phyloP scores from a whole-genome alignment of 2,888 invertebrate species.

The Clistopyga incitator region DNA sequence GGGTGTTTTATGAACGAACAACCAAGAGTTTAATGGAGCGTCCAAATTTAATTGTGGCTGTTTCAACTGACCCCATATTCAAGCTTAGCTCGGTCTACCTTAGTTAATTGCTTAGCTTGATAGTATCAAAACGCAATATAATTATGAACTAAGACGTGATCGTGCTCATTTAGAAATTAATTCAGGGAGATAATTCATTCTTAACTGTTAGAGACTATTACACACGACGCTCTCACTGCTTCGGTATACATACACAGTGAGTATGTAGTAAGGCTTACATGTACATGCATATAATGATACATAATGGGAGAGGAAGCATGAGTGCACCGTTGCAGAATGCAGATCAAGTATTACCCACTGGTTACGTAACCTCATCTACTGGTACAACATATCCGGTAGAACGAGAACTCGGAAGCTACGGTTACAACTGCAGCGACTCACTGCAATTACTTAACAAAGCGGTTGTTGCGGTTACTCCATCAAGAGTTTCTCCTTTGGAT shows the following conservation, averaged over 20 bases:
- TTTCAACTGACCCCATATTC: neutral
- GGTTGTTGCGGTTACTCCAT: constrained; percentile 47
- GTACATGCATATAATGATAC: no score
- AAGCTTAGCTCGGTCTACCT: neutral
- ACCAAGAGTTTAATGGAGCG: no score
- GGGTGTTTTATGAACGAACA: no score
- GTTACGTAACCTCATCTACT: constrained; percentile 51
- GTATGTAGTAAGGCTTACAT: no score
- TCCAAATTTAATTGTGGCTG: no score
- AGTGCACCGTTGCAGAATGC: constrained; percentile 66
- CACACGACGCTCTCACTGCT: constrained; percentile 18
- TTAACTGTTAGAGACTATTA: constrained; percentile 7
- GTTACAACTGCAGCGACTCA: constrained; percentile 59
- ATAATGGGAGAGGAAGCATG: constrained; percentile 28
- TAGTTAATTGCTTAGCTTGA: neutral
- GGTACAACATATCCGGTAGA: constrained; percentile 35
- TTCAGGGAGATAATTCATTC: constrained; percentile 26
- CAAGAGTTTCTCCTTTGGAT: constrained; percentile 17
- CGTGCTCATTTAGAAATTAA: constrained; percentile 7
- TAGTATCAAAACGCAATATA: neutral
- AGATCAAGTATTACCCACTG: constrained; percentile 65
- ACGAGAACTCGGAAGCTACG: constrained; percentile 43
- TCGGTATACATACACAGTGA: no score
- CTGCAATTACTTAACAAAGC: constrained; percentile 65
- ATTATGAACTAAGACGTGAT: neutral